Evolutionary conservation across 2,888 invertebrate species (phyloP).

Genomic region (Caenorhabditis afra): DNA sequence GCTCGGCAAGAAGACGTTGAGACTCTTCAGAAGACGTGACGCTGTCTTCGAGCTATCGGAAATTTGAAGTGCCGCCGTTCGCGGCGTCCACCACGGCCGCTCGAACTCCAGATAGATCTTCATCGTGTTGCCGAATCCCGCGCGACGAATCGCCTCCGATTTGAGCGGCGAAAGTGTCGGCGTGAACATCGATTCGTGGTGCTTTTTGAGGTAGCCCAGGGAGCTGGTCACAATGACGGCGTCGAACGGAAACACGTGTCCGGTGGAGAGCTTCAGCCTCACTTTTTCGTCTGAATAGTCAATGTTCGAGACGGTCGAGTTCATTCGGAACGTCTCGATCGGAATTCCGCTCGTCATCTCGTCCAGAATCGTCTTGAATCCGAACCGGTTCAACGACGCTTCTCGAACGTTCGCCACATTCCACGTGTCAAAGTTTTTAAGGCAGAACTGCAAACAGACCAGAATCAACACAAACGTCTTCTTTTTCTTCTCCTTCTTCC

Average conservation of each 20-base stretch:
- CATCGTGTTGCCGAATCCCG: slow-evolving; percentile 67
- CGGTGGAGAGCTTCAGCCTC: slow-evolving; percentile 9
- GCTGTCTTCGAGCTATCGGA: slow-evolving; percentile 11
- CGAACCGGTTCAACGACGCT: slow-evolving; percentile 56
- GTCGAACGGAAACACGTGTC: slow-evolving; percentile 47
- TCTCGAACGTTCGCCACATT: slow-evolving; percentile 59
- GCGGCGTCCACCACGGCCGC: slow-evolving; percentile 68
- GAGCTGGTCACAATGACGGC: slow-evolving; percentile 73
- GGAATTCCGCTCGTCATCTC: slow-evolving; percentile 60
- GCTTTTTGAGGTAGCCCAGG: slow-evolving; percentile 70
- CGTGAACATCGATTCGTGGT: slow-evolving; percentile 59
- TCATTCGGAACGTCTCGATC: slow-evolving; percentile 55
- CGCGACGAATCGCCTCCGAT: slow-evolving; percentile 60
- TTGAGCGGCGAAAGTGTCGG: slow-evolving; percentile 64
- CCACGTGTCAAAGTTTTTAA: slow-evolving; percentile 70
- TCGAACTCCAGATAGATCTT: slow-evolving; percentile 74
- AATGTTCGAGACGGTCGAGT: slow-evolving; percentile 61
- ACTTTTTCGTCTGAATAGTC: slow-evolving; percentile 33
- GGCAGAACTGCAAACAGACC: slow-evolving; percentile 58
- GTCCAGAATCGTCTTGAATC: slow-evolving; percentile 66
- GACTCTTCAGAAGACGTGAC: slow-evolving; percentile 15
- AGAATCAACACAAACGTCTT: too few relatives aligned
- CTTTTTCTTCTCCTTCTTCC: too few relatives aligned
- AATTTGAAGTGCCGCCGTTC: slow-evolving; percentile 45
- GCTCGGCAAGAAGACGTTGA: slow-evolving; percentile 66